phyloP scores from a whole-genome alignment of 2,797 vertebrate species.

The Enteromius trimaculatus region DNA sequence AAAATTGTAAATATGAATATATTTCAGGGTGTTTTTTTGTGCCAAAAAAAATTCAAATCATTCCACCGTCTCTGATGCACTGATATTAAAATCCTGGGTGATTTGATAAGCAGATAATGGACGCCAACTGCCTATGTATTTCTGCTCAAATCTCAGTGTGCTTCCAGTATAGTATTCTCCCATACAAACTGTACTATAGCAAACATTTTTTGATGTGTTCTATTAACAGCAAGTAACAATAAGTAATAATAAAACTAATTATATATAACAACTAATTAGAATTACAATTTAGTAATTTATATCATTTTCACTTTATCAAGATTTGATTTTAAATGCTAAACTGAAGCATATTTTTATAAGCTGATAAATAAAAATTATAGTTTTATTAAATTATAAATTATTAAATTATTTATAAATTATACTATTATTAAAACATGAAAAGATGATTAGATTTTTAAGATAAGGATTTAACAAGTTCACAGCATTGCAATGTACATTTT shows the following conservation, averaged over 20 bases:
- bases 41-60: neutral
- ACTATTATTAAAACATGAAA: neutral
- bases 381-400: no score
- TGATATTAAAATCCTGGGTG: conserved; percentile 1
- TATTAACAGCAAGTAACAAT: neutral
- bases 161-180: neutral
- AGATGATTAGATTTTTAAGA: no score
- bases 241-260: neutral
- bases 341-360: neutral
- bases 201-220: neutral
- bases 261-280: neutral
- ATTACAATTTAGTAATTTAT: neutral
- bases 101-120: neutral
- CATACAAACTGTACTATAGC: neutral
- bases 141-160: neutral
- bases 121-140: neutral
- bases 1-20: neutral
- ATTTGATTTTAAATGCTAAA: neutral
- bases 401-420: no score
- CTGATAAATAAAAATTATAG: neutral
- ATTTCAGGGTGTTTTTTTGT: neutral
- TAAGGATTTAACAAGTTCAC: no score
- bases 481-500: neutral
- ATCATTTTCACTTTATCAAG: neutral
- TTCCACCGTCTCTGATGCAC: neutral